Evolutionary conservation across 2,888 invertebrate species (phyloP).

Genomic region (Nesidiocoris tenuis): DNA sequence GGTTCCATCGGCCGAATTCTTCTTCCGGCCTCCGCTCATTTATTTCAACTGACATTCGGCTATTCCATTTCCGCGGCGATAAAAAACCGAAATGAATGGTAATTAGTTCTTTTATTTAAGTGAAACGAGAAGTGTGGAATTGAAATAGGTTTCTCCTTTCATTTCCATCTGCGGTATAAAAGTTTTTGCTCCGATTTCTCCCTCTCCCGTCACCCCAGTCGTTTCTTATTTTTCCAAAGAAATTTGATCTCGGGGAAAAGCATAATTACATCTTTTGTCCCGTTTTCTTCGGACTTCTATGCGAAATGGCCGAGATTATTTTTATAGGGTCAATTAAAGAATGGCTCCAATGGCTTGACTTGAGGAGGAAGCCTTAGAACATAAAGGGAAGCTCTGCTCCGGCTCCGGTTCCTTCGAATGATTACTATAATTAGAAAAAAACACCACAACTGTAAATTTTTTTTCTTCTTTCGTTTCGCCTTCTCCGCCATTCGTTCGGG

Average conservation of each 20-base stretch:
- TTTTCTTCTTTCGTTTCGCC: background rate
- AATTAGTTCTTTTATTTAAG: constrained; percentile 41
- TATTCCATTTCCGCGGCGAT: background rate
- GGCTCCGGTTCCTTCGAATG: constrained; percentile 7
- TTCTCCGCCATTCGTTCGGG: background rate
- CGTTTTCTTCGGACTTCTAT: constrained; percentile 1
- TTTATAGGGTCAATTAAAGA: constrained; percentile 40
- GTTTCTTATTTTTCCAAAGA: background rate
- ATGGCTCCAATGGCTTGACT: background rate
- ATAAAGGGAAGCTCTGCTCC: constrained; percentile 1
- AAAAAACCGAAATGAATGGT: constrained; percentile 34
- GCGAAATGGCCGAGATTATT: constrained; percentile 38
- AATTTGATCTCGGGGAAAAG: constrained; percentile 2
- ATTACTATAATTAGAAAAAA: constrained; percentile 35
- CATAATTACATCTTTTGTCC: constrained; percentile 5
- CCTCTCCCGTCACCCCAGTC: too few species aligned
- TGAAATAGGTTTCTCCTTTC: constrained; percentile 28
- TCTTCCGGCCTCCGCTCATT: too few species aligned
- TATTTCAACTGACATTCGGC: background rate
- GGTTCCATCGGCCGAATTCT: too few species aligned
- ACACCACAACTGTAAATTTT: background rate
- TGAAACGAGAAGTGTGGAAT: constrained; percentile 28
- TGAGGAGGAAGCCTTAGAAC: constrained; percentile 1
- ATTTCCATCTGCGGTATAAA: constrained; percentile 6
- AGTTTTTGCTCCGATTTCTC: background rate